Base-by-base conservation (phyloP, 2,113 vertebrate genomes). In the cattle (Bos taurus) region DNA sequence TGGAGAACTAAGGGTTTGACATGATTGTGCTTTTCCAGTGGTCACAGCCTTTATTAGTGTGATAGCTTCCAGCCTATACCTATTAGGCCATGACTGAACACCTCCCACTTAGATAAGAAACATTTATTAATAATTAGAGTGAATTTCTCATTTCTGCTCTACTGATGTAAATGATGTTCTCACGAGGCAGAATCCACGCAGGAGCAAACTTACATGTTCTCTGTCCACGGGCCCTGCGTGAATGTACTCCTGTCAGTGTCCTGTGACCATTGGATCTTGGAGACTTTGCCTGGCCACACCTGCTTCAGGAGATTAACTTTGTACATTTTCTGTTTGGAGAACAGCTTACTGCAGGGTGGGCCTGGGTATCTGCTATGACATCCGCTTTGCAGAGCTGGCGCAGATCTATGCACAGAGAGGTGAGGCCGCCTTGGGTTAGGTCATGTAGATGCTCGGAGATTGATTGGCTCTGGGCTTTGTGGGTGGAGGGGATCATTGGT, bases 311-410 rank as follows among this genome's bases (percentile, higher is more conserved):
- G 16, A 12, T 25, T 46, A 17, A 89, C 95, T 64, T 60, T 54
- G 85, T 98, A 59, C 93, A 11, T 98, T 90, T 98, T 98, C 88
- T 98, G 43, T 99, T 98, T 98, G 98, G 94, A 90, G 88, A 98
- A 43, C 99, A 99, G 99, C 99, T 0, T 99, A 99, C 99, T 99
- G 99, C 98, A 99, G 99, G 98, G 99, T 99, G 88, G 99, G 99
- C 26, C 99, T 99, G 15, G 99, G 99, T 71, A 99, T 99, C 98
- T 99, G 99, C 98, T 99, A 99, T 0, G 99, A 99, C 97, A 99
- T 99, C 6, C 99, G 99, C 85, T 99, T 99, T 97, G 99, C 99
- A 64, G 99, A 99, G 97, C 99, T 99, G 36, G 99, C 99, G 26
- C 99, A 99, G 78, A 98, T 99, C 97, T 99, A 99, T 1, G 94